Evolutionary conservation across 2,113 vertebrate genomes (phyloP), one percentile per base, ranked within the genome.

Genomic region (Sylvietta virens): DNA sequence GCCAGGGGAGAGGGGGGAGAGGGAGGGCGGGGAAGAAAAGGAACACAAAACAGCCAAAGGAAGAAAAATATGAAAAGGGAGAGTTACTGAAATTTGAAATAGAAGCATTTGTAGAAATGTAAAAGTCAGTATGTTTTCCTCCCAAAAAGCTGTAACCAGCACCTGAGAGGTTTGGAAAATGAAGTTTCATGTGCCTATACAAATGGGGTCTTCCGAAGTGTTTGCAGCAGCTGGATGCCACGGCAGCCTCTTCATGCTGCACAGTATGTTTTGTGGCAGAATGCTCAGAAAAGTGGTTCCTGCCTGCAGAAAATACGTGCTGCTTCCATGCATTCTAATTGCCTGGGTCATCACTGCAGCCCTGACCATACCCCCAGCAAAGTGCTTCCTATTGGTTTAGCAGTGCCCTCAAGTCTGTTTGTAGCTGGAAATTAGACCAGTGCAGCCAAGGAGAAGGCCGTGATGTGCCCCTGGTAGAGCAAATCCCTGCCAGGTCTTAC

Each of bases 91-190:
- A 78, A 86, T 89, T 91, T 80, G 33, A 48, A 94, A 54, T 67
- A 67, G 51, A 58, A 60, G 40, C 71, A 47, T 76, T 88, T 84
- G 56, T 66, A 89, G 54, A 94, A 95, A 66, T 64, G 61, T 92
- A 84, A 37, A 94, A 93, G 76, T 70, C 72, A 91, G n/a, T 81
- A 69, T 54, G 28, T 71, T 84, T 91, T 95, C 83, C 54, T 91
- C 39, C 6, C 9, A 2, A 54, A 83, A 92, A 96, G 48, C 78
- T 89, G 27, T 69, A 94, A 88, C 28, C 40, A 67, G 82, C 92
- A 89, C 69, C 71, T 88, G 93, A 60, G 86, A 94, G 84, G 26
- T 47, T 93, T 94, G 60, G 50, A 89, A 96, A 95, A 96, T 48
- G 70, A 97, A 95, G 35, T 51, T 87, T 88, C 80, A 42, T 0